Percentiles rank a stretch among this genome's conserved stretches.
Conservation (phyloP, 2,113 vertebrate genomes). For the Rhagologus leucostigma region DNA sequence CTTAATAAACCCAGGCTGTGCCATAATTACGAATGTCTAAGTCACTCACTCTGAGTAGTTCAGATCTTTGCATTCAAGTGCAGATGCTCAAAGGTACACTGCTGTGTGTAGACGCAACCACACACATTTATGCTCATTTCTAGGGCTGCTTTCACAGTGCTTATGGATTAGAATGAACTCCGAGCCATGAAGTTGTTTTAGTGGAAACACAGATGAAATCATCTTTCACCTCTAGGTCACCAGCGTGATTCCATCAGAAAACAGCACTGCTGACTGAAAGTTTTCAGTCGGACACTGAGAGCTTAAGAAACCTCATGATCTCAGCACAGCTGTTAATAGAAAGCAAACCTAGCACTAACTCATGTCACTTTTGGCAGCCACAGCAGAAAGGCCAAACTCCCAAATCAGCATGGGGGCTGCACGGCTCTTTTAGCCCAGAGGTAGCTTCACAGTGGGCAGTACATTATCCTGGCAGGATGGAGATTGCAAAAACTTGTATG, state of each 20-base stretch:
- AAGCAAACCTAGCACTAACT: slow-evolving; percentile 55
- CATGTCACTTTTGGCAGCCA: slow-evolving; percentile 47
- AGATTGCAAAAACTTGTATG: slow-evolving; percentile 9
- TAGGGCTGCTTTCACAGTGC: background rate
- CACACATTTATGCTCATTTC: background rate
- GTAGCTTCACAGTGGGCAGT: background rate
- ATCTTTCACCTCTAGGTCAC: slow-evolving; percentile 53
- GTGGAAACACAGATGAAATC: slow-evolving; percentile 47
- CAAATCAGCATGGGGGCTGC: slow-evolving; percentile 38
- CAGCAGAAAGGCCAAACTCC: slow-evolving; percentile 44
- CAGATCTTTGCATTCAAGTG: background rate
- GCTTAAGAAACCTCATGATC: slow-evolving; percentile 61
- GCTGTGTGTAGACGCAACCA: background rate
- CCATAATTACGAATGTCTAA: background rate
- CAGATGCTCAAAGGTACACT: background rate
- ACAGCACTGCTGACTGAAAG: slow-evolving; percentile 44
- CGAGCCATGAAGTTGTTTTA: background rate
- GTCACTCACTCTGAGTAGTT: background rate
- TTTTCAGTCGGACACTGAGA: background rate
- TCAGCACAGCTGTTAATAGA: slow-evolving; percentile 58
- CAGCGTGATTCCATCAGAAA: slow-evolving; percentile 39
- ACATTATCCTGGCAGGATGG: background rate
- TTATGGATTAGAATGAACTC: background rate
- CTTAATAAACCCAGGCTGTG: background rate
- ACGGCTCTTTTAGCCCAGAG: slow-evolving; percentile 24